These are phyloP conservation scores for Zaprionus taronus DNA, from an alignment of 1,140 invertebrate genomes.

Conservation along the genomic window DNA sequence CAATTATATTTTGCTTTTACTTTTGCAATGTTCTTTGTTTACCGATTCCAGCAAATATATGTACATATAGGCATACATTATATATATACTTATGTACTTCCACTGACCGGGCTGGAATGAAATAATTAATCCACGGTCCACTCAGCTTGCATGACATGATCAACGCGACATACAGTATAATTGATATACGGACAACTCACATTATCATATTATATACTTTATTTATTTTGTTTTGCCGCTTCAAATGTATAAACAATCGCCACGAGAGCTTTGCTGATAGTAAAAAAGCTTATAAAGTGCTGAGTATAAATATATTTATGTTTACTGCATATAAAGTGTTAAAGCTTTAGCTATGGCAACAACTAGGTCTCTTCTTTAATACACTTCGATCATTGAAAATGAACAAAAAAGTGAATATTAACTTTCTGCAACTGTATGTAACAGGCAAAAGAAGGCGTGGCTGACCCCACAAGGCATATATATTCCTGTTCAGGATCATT, in stretches of 20 bases:
- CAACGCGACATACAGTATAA: neutral
- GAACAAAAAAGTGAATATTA: no score
- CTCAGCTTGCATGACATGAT: constrained; percentile 7
- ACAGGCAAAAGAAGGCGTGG: no score
- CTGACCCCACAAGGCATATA: no score
- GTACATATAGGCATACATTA: neutral
- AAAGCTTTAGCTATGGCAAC: no score
- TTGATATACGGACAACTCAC: neutral
- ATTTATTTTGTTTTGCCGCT: neutral
- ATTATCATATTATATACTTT: neutral
- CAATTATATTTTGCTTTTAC: constrained; percentile 24
- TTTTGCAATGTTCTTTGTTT: constrained; percentile 37
- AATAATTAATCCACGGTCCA: neutral
- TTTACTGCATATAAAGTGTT: neutral
- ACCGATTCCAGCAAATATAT: neutral
- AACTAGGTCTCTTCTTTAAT: no score
- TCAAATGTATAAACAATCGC: neutral
- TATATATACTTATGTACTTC: neutral
- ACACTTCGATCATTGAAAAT: no score
- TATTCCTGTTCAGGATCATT: no score
- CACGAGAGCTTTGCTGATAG: neutral
- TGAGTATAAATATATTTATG: neutral
- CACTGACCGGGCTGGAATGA: constrained; percentile 2
- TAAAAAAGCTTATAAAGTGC: neutral
- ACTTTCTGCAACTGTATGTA: no score